These are phyloP conservation scores for Allophyes oxyacanthae DNA, from an alignment of 2,888 invertebrate species.

Conservation along the genomic window DNA sequence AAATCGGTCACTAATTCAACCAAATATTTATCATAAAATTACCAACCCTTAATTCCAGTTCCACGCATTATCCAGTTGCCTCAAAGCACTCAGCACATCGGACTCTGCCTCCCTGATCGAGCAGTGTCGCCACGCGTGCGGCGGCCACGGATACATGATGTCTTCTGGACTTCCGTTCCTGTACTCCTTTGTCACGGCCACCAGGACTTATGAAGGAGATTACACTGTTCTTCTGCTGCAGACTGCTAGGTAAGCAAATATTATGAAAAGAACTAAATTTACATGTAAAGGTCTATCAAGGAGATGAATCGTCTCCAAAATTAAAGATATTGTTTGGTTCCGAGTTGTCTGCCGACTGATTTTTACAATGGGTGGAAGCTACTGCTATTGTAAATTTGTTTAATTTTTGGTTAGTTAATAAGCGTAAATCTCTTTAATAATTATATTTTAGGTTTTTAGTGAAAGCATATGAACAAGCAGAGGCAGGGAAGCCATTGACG, in stretches of 20 bases:
- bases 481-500: constrained; percentile 89
- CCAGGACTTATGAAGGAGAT: constrained; percentile 98
- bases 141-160: constrained; percentile 98
- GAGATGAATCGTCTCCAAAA: not conserved
- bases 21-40: no score
- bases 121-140: constrained; percentile 95
- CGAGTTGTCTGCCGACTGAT: no score
- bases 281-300: no score
- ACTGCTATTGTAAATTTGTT: no score
- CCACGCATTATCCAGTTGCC: constrained; percentile 96
- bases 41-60: constrained; percentile 88
- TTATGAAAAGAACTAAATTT: no score
- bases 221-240: constrained; percentile 97
- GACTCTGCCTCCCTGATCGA: constrained; percentile 93
- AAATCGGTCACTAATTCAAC: no score
- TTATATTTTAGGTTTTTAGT: constrained; percentile 90
- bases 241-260: constrained; percentile 91
- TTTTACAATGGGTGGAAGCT: no score
- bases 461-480: constrained; percentile 92
- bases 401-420: no score
- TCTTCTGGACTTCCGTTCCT: constrained; percentile 95
- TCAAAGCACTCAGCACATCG: constrained; percentile 96
- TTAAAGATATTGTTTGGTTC: no score
- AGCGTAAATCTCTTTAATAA: no score
- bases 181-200: constrained; percentile 95